phyloP scores from a whole-genome alignment of 2,113 vertebrate genomes.

The Tragelaphus scriptus region DNA sequence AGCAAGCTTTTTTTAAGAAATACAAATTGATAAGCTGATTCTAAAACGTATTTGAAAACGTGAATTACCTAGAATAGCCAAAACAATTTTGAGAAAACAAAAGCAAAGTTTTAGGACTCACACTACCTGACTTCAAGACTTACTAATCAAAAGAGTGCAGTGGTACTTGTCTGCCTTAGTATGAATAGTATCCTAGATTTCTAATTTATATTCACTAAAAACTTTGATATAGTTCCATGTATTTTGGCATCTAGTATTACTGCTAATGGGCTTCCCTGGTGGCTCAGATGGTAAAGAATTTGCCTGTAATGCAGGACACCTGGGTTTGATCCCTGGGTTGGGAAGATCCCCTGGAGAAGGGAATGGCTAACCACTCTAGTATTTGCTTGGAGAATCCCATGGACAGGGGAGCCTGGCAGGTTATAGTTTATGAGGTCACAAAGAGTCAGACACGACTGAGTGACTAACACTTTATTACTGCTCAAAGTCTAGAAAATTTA shows the following conservation, averaged over 20 bases:
- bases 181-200: not conserved
- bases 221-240: not conserved
- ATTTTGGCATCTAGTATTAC: not conserved
- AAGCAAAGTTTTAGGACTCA: not conserved
- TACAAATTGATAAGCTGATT: not conserved
- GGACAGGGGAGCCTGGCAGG: not conserved
- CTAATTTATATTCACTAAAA: not conserved
- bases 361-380: not conserved
- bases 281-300: not conserved
- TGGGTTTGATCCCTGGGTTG: not conserved
- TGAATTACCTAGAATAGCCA: not conserved
- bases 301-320: not conserved
- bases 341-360: not conserved
- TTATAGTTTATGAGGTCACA: not conserved
- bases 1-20: not conserved
- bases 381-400: not conserved
- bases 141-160: not conserved
- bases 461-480: not conserved
- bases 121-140: not conserved
- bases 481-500: not conserved
- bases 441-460: not conserved
- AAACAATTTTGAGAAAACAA: not conserved
- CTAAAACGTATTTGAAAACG: not conserved
- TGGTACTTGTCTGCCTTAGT: not conserved
- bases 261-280: not conserved